phyloP scores from a whole-genome alignment of 92 coral and sea anemone species.

The Paramuricea clavata region DNA sequence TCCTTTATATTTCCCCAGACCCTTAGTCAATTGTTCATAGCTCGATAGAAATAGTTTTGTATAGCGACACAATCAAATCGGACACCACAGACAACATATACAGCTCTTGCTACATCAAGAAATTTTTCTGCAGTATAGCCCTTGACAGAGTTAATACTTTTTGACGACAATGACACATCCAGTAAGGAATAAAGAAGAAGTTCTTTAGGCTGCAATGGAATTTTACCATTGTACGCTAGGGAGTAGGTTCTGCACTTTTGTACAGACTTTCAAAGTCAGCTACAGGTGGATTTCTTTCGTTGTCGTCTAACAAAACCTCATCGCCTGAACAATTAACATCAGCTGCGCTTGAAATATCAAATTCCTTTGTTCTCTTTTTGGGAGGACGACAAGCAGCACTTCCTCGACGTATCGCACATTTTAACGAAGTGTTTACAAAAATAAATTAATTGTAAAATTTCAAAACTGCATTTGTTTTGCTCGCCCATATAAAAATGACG shows the following conservation, averaged over 20 bases:
- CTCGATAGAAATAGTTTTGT: slow-evolving; percentile 31
- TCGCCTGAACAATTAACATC: not conserved
- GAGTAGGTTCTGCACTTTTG: slow-evolving; percentile 5
- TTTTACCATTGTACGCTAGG: slow-evolving; percentile 6
- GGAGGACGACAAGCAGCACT: slow-evolving; percentile 32
- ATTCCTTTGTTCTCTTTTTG: slow-evolving; percentile 5
- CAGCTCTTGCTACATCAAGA: slow-evolving; percentile 4
- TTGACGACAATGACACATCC: slow-evolving; percentile 1
- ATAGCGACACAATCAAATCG: not conserved
- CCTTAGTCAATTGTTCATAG: slow-evolving; percentile 21
- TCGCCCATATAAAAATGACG: not conserved
- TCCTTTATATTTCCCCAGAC: slow-evolving; percentile 30
- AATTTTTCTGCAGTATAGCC: slow-evolving; percentile 26
- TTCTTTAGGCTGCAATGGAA: slow-evolving; percentile 14
- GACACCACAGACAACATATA: slow-evolving; percentile 25
- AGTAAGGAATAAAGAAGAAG: slow-evolving; percentile 33
- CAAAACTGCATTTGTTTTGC: slow-evolving; percentile 3
- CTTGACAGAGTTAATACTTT: slow-evolving; percentile 23
- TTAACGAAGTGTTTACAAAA: not conserved
- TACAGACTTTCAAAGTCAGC: slow-evolving; percentile 12
- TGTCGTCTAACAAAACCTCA: slow-evolving; percentile 11
- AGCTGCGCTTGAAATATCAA: slow-evolving; percentile 2
- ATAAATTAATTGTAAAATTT: slow-evolving; percentile 5
- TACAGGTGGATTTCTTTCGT: slow-evolving; percentile 29
- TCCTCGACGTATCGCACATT: slow-evolving; percentile 29